Evolutionary conservation across 2,797 vertebrate species (phyloP), one percentile per base, ranked within the genome.

Genomic region (Geotrypetes seraphini): DNA sequence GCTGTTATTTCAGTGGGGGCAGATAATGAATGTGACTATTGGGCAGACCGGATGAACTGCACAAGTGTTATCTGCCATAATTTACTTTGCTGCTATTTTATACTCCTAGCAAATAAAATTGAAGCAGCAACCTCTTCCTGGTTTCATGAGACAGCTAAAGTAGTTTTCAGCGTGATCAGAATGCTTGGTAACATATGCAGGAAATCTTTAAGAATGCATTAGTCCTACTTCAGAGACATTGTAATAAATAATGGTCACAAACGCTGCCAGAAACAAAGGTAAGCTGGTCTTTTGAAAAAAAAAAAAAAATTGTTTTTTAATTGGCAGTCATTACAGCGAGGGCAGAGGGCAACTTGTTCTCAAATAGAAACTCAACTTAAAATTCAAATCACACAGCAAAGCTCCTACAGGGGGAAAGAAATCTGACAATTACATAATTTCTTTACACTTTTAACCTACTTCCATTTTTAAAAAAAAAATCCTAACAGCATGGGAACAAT

Each of bases 331-430:
- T 9, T 30, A 38, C 4, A 18, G 2, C 2, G 21, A 57, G 7
- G 7, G 4, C 4, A 19, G 3, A 28, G 7, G 9, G 7, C 25
- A 20, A 19, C 2, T 5, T 16, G 33, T 15, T 36, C 12, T 14
- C 17, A 3, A 31, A 17, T 12, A 4, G 2, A n/a, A 15, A 21
- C 14, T 42, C 31, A 30, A 37, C 3, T 32, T 49, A 19, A 25
- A 10, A 7, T 26, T 45, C 24, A 24, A 38, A 33, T 10, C 7
- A 33, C 2, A 15, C 10, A 5, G 22, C 14, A 55, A 61, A 56
- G 16, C 4, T n/a, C 22, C 26, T 5, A 10, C 5, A 16, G n/a
- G n/a, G 26, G 13, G n/a, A 29, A 24, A 31, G 13, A 3, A 31
- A 18, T 2, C 50, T 5, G 17, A 1, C 16, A 54, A 39, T 34